phyloP scores from a whole-genome alignment of 2,888 invertebrate genomes.

The Cantharis flavilabris region DNA sequence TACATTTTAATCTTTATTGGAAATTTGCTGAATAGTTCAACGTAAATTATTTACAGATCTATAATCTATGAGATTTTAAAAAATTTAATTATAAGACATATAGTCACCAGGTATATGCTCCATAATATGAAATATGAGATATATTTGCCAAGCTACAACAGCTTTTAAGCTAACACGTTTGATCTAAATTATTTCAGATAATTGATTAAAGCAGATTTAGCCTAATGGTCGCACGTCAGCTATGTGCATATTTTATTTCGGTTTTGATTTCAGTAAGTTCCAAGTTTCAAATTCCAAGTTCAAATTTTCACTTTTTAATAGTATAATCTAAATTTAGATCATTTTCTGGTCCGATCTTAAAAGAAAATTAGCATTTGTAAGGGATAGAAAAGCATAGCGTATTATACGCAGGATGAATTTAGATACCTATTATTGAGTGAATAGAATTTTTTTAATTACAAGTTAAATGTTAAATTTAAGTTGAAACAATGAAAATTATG shows the following conservation, averaged over 20 bases:
- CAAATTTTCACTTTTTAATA: not conserved
- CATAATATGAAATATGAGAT: not conserved
- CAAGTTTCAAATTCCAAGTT: not conserved
- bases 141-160: not conserved
- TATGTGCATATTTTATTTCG: not conserved
- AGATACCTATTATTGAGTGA: too few relatives aligned
- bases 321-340: not conserved
- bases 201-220: not conserved
- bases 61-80: not conserved
- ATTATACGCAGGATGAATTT: too few relatives aligned
- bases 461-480: too few relatives aligned
- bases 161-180: not conserved
- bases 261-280: not conserved
- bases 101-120: too few relatives aligned
- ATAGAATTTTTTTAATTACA: too few relatives aligned
- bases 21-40: not conserved
- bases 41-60: not conserved
- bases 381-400: not conserved
- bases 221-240: not conserved
- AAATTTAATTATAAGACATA: too few relatives aligned
- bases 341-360: not conserved
- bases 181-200: not conserved
- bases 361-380: not conserved
- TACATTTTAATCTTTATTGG: not conserved
- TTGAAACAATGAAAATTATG: too few relatives aligned